Conservation (phyloP, 2,113 vertebrate species). For the Crotophaga sulcirostris region DNA sequence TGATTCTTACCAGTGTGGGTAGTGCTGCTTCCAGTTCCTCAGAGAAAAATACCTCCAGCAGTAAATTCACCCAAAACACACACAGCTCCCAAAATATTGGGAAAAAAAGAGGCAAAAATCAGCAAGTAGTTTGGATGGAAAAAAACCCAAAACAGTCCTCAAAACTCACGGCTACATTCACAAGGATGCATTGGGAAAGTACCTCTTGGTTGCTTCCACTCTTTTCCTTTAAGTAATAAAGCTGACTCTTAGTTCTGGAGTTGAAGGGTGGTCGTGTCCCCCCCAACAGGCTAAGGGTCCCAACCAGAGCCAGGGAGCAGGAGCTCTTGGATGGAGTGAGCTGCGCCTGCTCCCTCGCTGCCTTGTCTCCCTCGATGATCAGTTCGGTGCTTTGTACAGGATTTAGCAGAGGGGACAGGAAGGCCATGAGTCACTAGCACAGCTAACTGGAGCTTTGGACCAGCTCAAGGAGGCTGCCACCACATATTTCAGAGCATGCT, state of each 20-base stretch:
- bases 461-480: neutral
- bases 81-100: neutral
- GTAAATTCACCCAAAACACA: neutral
- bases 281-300: neutral
- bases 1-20: neutral
- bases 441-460: neutral
- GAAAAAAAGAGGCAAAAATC: neutral
- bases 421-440: neutral
- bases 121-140: neutral
- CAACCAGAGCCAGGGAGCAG: no score
- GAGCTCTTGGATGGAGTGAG: rapidly evolving
- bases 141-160: no score
- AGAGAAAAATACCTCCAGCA: neutral
- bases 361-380: neutral
- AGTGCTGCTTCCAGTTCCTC: neutral
- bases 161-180: no score
- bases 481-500: rapidly evolving
- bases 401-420: neutral
- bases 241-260: neutral
- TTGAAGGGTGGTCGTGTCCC: neutral
- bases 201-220: no score
- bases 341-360: rapidly evolving
- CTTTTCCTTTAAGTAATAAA: neutral
- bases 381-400: rapidly evolving
- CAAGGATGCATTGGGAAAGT: neutral